Percentiles rank a stretch among this genome's conserved stretches.
These are phyloP conservation scores for Zaprionus lachaisei DNA, from an alignment of 1,140 invertebrate genomes.

Conservation along the genomic window DNA sequence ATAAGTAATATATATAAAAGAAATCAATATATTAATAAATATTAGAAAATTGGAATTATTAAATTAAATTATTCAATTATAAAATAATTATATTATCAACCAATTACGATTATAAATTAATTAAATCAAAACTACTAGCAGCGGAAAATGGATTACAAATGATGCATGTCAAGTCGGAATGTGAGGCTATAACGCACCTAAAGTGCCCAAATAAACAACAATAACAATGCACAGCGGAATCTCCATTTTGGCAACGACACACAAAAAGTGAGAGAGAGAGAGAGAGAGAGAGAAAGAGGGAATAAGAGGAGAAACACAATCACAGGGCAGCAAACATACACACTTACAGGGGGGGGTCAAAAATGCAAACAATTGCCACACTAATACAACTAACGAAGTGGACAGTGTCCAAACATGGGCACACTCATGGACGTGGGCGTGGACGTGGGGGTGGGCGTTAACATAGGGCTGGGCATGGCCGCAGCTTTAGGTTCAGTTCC, in stretches of 20 bases:
- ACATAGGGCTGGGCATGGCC: not conserved
- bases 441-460: not conserved
- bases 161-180: not conserved
- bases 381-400: constrained; percentile 81
- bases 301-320: not conserved
- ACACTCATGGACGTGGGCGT: constrained; percentile 7
- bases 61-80: not conserved
- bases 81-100: not conserved
- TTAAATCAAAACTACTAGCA: not conserved
- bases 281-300: not conserved
- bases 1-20: no score
- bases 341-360: not conserved
- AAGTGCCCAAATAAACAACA: constrained; percentile 2
- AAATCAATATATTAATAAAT: no score
- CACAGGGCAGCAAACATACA: not conserved
- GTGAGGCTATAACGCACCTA: not conserved
- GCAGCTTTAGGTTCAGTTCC: constrained; percentile 5
- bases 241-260: constrained; percentile 13
- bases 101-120: not conserved
- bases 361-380: constrained; percentile 39
- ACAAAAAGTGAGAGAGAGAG: not conserved
- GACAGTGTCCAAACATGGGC: constrained; percentile 50
- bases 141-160: not conserved
- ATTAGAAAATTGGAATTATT: not conserved
- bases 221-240: constrained; percentile 5